A percentile compares a stretch with the other conserved stretches of the same genome.
Conservation (phyloP, 2,888 invertebrate genomes). For the Drosophila anomalata region DNA sequence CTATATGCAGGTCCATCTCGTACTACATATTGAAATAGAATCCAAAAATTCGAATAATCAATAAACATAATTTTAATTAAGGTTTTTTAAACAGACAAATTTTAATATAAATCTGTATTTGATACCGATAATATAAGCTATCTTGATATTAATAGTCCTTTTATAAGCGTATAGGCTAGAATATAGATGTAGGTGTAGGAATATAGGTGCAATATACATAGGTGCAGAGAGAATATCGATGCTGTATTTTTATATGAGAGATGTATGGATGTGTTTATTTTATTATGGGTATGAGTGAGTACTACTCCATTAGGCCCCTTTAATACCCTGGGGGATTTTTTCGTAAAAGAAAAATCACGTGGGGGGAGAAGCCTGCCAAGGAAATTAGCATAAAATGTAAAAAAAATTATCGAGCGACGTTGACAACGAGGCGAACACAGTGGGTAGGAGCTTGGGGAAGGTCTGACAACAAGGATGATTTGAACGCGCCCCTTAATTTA, state of each 20-base stretch:
- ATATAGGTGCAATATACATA: background rate
- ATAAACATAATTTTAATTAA: no score
- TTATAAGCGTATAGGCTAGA: no score
- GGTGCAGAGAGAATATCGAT: background rate
- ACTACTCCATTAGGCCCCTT: slow-evolving; percentile 42
- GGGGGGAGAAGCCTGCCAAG: slow-evolving; percentile 52
- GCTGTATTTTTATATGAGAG: background rate
- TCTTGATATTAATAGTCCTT: no score
- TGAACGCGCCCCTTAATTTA: slow-evolving; percentile 64
- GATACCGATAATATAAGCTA: no score
- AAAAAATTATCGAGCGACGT: slow-evolving; percentile 69
- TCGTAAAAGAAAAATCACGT: slow-evolving; percentile 39
- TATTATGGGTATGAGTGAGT: background rate
- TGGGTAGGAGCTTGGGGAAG: background rate
- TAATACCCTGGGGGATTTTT: slow-evolving; percentile 39
- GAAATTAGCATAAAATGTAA: slow-evolving; percentile 73
- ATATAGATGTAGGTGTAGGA: no score
- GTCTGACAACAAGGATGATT: slow-evolving; percentile 30
- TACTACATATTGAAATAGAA: no score
- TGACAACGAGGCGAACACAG: slow-evolving; percentile 34
- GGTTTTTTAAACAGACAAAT: no score
- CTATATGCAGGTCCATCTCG: no score
- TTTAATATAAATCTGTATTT: no score
- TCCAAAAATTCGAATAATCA: no score
- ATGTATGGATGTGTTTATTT: background rate